Evolutionary conservation across 2,113 vertebrate genomes (phyloP).

Genomic region (Lycaon pictus): DNA sequence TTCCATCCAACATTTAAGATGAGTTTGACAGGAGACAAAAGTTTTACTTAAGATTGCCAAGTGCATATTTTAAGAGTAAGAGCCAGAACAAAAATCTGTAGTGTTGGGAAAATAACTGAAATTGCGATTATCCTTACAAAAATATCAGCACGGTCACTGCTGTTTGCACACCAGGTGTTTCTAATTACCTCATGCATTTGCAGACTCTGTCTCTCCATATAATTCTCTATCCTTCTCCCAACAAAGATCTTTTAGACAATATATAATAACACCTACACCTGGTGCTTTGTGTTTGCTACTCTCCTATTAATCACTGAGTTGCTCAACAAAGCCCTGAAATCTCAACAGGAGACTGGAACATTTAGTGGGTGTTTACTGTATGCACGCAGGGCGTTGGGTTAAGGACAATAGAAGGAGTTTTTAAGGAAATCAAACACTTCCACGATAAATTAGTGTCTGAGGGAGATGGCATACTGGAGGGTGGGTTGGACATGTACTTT

Average conservation of each 20-base stretch:
- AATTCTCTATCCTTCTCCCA: neutral
- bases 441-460: neutral
- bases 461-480: neutral
- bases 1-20: constrained; percentile 17
- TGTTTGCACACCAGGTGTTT: constrained; percentile 60
- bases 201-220: constrained; percentile 5
- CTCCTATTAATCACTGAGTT: neutral
- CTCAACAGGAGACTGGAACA: neutral
- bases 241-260: neutral
- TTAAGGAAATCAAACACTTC: constrained; percentile 14
- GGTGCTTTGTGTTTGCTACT: neutral
- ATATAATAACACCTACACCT: neutral
- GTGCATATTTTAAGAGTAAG: constrained; percentile 35
- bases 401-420: neutral
- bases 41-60: constrained; percentile 49
- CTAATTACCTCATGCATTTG: constrained; percentile 32
- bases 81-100: neutral
- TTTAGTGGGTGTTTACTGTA: neutral
- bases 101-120: constrained; percentile 60
- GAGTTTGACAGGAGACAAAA: constrained; percentile 26
- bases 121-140: constrained; percentile 28
- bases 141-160: neutral
- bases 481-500: neutral
- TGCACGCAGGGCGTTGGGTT: neutral
- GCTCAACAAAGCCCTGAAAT: neutral